Base-by-base conservation (phyloP, 2,888 invertebrate genomes). In the Craniophora ligustri region DNA sequence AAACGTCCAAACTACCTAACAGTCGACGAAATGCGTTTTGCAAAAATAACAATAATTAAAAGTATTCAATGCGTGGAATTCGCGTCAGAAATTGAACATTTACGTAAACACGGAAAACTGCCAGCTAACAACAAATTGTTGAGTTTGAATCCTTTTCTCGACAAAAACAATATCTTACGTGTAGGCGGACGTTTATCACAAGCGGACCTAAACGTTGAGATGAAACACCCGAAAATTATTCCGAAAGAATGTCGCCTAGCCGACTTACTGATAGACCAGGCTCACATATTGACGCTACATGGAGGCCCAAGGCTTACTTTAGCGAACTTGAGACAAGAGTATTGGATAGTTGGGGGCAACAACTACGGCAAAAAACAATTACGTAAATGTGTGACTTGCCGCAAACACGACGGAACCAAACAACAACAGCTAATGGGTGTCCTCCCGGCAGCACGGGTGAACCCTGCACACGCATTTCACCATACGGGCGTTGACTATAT, bases 401-500 rank as follows among this genome's bases (percentile, higher is more conserved):
- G n/a, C 2, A 26, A 26, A 26, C 26, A 10, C 0, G 15, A 5
- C 8, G 16, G 5, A 8, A 26, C 3, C 8, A 35, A 39, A 13
- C 44, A 35, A 11, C 15, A 23, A 3, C 45, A 45, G 1, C 11
- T 47, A 0, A 54, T 53, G 53, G 46, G 45, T 4, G 40, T 36
- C 2, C 10, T 53, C 11, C 53, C 46, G 1, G 6, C 11, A 2
- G 40, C 53, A 11, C 15, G 47, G n/a, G 10, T 2, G 4, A 42
- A 47, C 5, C 47, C 32, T 1, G 18, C 41, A 1, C 34, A 15
- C 1, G 45, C 51, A 2, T 45, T 51, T 7, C 13, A 39, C 7
- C 45, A 51, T n/a, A 42, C 36, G 2, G 40, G 46, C 5, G 46
- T 53, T n/a, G 46, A 53, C 16, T 46, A 40, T 10, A 53, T 46